phyloP scores from a whole-genome alignment of 2,888 invertebrate genomes.

The Andrena trimmerana region DNA sequence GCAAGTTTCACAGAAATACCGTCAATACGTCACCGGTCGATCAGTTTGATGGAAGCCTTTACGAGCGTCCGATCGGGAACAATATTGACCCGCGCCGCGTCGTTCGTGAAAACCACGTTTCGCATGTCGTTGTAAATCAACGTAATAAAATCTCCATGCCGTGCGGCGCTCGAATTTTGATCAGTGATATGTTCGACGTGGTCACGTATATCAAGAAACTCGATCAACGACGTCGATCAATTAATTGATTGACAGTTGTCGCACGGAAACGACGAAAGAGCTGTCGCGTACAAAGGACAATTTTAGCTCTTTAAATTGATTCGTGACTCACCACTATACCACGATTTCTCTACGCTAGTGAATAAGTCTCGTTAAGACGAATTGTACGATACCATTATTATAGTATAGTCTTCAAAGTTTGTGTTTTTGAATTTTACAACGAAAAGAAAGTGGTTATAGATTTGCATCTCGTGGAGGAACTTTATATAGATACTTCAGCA shows the following conservation, averaged over 20 bases:
- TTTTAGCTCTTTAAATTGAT: too few relatives aligned
- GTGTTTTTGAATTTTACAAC: too few relatives aligned
- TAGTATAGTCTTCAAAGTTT: too few relatives aligned
- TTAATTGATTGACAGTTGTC: not conserved
- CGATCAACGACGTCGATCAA: slow-evolving; percentile 22
- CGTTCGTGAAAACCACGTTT: slow-evolving; percentile 10
- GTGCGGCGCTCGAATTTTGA: slow-evolving; percentile 10
- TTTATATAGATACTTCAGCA: too few relatives aligned
- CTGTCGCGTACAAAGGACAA: too few relatives aligned
- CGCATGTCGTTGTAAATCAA: slow-evolving; percentile 25
- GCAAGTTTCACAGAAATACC: slow-evolving; percentile 45
- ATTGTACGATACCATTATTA: too few relatives aligned
- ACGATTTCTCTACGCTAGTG: too few relatives aligned
- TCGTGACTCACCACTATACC: too few relatives aligned
- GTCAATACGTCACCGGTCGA: slow-evolving; percentile 39
- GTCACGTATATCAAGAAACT: slow-evolving; percentile 31
- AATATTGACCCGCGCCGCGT: slow-evolving; percentile 26
- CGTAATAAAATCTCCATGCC: slow-evolving; percentile 36
- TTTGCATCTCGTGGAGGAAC: too few relatives aligned
- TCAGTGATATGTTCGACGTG: slow-evolving; percentile 32
- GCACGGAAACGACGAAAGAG: not conserved
- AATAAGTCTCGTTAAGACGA: too few relatives aligned
- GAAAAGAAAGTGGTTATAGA: too few relatives aligned
- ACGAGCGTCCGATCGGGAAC: slow-evolving; percentile 23
- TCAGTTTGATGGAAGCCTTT: slow-evolving; percentile 56